Conservation (phyloP, 2,888 invertebrate species). For the Xestia rhomboidea region DNA sequence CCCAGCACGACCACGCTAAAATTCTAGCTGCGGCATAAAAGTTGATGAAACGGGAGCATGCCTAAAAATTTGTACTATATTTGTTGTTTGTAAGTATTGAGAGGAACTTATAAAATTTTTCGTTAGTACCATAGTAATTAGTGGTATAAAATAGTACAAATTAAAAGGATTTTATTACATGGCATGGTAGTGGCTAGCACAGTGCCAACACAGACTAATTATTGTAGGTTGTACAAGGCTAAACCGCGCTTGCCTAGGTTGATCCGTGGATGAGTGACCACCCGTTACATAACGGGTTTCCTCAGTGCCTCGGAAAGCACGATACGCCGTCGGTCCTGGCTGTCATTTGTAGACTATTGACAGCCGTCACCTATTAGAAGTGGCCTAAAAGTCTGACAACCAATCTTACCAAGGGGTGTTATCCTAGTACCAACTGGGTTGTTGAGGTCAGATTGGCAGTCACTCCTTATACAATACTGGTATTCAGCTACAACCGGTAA, state of each 20-base stretch:
- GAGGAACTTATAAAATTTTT: too few relatives aligned
- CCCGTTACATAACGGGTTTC: too few relatives aligned
- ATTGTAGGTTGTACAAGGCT: not conserved
- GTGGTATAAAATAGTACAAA: too few relatives aligned
- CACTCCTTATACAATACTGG: not conserved
- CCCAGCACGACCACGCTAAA: too few relatives aligned
- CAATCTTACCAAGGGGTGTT: not conserved
- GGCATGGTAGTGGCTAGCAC: too few relatives aligned
- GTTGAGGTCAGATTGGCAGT: not conserved
- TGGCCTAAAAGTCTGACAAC: not conserved
- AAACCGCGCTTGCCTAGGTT: not conserved
- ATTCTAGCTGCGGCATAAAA: too few relatives aligned
- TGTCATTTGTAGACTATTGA: not conserved
- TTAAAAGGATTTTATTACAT: too few relatives aligned
- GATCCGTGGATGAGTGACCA: not conserved
- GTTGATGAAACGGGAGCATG: too few relatives aligned
- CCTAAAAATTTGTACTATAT: too few relatives aligned
- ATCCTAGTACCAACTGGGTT: not conserved
- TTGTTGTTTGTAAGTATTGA: too few relatives aligned
- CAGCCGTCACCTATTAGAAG: not conserved
- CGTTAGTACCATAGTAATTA: too few relatives aligned
- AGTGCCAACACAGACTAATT: not conserved
- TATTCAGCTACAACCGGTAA: not conserved
- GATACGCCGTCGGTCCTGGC: not conserved
- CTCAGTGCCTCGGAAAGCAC: not conserved